Evolutionary conservation across 2,113 vertebrate genomes (phyloP).

Genomic region (Brachionichthys hirsutus): DNA sequence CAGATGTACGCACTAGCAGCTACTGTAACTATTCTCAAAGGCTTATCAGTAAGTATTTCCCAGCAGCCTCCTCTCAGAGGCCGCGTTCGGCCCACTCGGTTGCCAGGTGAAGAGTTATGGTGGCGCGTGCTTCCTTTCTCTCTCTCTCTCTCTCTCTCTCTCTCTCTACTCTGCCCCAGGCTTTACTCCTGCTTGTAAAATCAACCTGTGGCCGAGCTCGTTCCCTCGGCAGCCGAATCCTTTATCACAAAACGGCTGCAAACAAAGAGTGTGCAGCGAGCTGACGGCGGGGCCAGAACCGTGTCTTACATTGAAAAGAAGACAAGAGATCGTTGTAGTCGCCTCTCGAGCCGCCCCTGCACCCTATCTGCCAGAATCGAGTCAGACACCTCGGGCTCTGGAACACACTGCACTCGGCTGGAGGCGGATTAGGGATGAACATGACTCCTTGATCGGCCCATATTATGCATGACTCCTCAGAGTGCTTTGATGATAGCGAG

Average conservation of each 20-base stretch:
- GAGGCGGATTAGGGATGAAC: constrained; percentile 48
- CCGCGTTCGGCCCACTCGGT: constrained; percentile 64
- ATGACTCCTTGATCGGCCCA: constrained; percentile 50
- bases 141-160: constrained; percentile 54
- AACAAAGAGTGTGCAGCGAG: constrained; percentile 56
- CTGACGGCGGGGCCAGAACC: constrained; percentile 25
- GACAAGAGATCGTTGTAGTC: constrained; percentile 14
- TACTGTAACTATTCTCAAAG: constrained; percentile 66
- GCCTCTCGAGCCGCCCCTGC: constrained; percentile 12
- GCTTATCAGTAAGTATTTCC: constrained; percentile 73
- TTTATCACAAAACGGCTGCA: constrained; percentile 62
- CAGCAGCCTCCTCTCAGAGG: constrained; percentile 67
- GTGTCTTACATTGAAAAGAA: constrained; percentile 22
- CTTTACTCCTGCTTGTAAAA: constrained; percentile 68
- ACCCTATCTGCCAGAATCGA: not conserved
- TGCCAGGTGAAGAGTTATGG: constrained; percentile 68
- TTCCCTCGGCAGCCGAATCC: constrained; percentile 58
- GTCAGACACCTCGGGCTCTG: constrained; percentile 12
- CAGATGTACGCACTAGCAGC: constrained; percentile 46
- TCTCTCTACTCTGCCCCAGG: constrained; percentile 50
- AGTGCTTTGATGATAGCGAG: constrained; percentile 54
- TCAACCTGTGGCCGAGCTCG: constrained; percentile 58
- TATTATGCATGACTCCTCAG: constrained; percentile 53
- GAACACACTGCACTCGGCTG: constrained; percentile 29
- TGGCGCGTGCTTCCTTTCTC: constrained; percentile 61